phyloP scores from a whole-genome alignment of 2,113 vertebrate genomes.

The Festucalex cinctus region DNA sequence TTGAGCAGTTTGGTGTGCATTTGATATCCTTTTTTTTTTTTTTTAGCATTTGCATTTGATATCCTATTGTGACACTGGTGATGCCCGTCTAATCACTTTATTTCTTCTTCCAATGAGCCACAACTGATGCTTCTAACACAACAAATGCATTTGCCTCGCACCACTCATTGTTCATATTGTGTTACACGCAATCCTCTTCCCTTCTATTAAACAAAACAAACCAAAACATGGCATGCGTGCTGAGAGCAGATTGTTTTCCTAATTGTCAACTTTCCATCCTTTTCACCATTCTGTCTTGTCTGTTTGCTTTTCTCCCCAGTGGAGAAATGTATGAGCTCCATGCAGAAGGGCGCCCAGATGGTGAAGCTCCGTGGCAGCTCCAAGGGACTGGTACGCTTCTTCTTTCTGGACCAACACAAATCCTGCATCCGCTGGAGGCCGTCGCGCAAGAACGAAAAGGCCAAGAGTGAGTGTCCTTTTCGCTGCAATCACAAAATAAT shows the following conservation, averaged over 20 bases:
- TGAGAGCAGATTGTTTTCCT: neutral
- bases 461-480: slow-evolving; percentile 87
- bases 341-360: slow-evolving; percentile 96
- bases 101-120: slow-evolving; percentile 12
- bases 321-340: slow-evolving; percentile 95
- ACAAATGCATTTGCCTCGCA: slow-evolving; percentile 7
- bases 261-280: slow-evolving; percentile 18
- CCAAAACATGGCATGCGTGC: neutral
- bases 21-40: neutral
- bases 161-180: neutral
- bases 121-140: slow-evolving; percentile 1
- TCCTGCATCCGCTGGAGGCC: slow-evolving; percentile 96
- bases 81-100: neutral
- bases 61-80: slow-evolving; percentile 2
- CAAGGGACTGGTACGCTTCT: slow-evolving; percentile 90
- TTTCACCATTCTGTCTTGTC: neutral
- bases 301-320: slow-evolving; percentile 69
- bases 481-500: neutral
- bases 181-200: neutral
- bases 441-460: slow-evolving; percentile 94
- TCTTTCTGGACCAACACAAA: slow-evolving; percentile 91
- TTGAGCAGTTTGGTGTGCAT: neutral
- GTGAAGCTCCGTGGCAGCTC: slow-evolving; percentile 91
- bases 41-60: slow-evolving; percentile 3
- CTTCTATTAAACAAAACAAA: neutral